phyloP scores from a whole-genome alignment of 2,888 invertebrate genomes.

The Andrena camellia region DNA sequence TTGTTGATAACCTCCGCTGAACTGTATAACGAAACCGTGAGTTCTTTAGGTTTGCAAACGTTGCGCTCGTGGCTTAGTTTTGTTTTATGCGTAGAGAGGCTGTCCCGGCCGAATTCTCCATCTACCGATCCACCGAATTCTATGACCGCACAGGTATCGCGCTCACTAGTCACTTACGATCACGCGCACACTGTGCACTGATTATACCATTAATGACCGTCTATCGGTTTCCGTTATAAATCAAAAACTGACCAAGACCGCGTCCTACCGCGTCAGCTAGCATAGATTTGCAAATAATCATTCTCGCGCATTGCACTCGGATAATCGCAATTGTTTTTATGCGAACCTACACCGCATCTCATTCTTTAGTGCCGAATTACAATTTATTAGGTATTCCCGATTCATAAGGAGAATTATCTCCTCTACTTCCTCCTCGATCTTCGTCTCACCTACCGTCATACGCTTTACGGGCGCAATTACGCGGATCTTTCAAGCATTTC shows the following conservation, averaged over 20 bases:
- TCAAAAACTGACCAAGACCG: neutral
- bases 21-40: conserved; percentile 64
- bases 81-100: neutral
- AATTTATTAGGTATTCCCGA: neutral
- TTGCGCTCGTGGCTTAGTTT: conserved; percentile 5
- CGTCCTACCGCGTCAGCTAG: neutral
- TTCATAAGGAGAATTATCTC: neutral
- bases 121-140: neutral
- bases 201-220: conserved; percentile 13
- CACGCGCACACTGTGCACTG: neutral
- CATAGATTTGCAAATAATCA: conserved; percentile 56
- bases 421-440: neutral
- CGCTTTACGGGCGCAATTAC: neutral
- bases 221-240: conserved; percentile 9
- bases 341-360: neutral
- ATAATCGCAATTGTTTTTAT: conserved; percentile 50
- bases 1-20: conserved; percentile 77
- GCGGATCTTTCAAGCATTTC: too few species aligned
- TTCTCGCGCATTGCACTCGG: neutral
- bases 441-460: neutral
- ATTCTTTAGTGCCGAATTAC: neutral
- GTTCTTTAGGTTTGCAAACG: conserved; percentile 53
- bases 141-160: neutral
- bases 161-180: neutral
- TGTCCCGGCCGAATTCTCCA: neutral